These are phyloP conservation scores for Alethe castanea DNA, from an alignment of 2,113 vertebrate species.

Conservation along the genomic window DNA sequence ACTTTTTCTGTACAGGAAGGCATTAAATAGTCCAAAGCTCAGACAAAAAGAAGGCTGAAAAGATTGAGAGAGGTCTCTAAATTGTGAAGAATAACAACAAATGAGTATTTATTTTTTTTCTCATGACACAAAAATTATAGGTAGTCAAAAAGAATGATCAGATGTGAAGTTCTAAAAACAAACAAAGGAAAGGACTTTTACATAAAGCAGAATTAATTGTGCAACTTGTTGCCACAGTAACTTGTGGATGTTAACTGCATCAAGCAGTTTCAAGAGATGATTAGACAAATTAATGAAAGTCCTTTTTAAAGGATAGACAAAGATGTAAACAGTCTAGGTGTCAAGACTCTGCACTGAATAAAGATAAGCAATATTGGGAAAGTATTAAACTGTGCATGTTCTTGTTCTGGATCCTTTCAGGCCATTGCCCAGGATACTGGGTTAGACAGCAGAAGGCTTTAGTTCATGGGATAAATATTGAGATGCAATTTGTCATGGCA, in stretches of 20 bases:
- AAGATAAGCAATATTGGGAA: background rate
- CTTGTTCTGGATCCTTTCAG: background rate
- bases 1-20: background rate
- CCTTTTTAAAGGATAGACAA: background rate
- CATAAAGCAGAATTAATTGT: background rate
- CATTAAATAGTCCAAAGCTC: background rate
- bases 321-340: background rate
- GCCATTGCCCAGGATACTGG: background rate
- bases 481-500: background rate
- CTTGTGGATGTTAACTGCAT: background rate
- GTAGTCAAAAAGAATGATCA: background rate
- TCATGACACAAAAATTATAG: background rate
- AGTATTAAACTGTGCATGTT: background rate
- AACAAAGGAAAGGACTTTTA: background rate
- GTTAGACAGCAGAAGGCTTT: background rate
- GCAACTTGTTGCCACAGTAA: conserved; percentile 20
- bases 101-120: background rate
- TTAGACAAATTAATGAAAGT: background rate
- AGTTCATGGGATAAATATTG: background rate
- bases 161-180: background rate
- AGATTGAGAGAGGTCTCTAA: background rate
- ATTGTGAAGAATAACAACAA: background rate
- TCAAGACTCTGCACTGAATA: background rate
- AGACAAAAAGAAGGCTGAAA: background rate
- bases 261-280: background rate